Evolutionary conservation across 2,888 invertebrate genomes (phyloP).

Genomic region (Formica aserva): DNA sequence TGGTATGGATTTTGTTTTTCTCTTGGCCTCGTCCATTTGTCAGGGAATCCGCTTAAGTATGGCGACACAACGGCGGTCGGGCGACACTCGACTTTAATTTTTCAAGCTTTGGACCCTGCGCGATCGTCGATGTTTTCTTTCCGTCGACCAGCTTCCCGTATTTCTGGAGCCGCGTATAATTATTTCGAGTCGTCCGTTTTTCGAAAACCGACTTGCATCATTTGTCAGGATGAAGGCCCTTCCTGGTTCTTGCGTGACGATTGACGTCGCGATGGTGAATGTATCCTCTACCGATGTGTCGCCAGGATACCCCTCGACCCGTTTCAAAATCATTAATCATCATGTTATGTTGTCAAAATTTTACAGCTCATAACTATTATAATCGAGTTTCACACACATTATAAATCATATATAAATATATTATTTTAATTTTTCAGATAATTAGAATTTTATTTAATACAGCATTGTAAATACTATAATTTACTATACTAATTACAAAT

Average conservation of each 20-base stretch:
- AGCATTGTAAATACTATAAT: background rate
- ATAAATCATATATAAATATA: background rate
- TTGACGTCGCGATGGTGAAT: conserved; percentile 31
- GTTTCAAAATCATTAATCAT: conserved; percentile 13
- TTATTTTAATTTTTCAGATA: background rate
- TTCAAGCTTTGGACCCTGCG: conserved; percentile 76
- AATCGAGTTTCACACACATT: background rate
- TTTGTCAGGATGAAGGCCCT: conserved; percentile 79
- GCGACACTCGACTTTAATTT: conserved; percentile 79
- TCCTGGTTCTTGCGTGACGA: conserved; percentile 59
- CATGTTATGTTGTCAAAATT: conserved; percentile 5
- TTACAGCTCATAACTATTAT: background rate
- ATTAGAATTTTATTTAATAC: background rate
- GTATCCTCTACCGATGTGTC: background rate
- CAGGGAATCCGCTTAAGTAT: conserved; percentile 73
- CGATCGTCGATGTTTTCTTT: conserved; percentile 73
- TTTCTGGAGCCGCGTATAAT: conserved; percentile 76
- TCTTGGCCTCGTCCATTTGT: conserved; percentile 72
- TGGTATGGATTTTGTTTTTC: background rate
- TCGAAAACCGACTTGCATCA: conserved; percentile 69
- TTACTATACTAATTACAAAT: background rate
- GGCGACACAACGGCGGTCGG: conserved; percentile 62
- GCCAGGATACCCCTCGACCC: conserved; percentile 1
- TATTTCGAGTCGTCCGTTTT: conserved; percentile 63
- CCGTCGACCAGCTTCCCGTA: conserved; percentile 70